A percentile compares a stretch with the other conserved stretches of the same genome.
These are phyloP conservation scores for Peucedramus taeniatus DNA, from an alignment of 2,113 vertebrate genomes.

Conservation along the genomic window DNA sequence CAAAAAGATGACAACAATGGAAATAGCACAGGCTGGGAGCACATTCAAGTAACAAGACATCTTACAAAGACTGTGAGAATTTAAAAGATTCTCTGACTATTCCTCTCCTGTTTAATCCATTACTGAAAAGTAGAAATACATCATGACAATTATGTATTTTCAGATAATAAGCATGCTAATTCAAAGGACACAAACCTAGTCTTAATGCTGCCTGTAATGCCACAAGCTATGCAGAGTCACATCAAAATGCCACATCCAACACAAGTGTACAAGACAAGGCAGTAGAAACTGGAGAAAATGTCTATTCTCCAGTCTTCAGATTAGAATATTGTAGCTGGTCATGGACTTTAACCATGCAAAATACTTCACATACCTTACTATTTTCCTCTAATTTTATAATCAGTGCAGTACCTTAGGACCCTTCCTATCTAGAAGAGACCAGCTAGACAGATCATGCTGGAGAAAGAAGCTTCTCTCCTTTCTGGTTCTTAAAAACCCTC, in stretches of 20 bases:
- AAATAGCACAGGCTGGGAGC: not conserved
- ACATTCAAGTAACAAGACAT: not conserved
- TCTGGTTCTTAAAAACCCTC: not conserved
- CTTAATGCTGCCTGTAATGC: not conserved
- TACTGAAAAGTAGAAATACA: not conserved
- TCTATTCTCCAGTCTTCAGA: not conserved
- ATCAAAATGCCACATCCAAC: not conserved
- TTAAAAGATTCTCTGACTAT: not conserved
- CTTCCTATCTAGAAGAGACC: rapidly evolving
- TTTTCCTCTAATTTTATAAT: not conserved
- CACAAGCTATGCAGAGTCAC: not conserved
- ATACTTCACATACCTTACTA: not conserved
- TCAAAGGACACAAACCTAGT: not conserved
- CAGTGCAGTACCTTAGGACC: not conserved
- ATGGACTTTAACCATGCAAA: rapidly evolving
- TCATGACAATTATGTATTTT: not conserved
- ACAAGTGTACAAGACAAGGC: not conserved
- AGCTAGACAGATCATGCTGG: not conserved
- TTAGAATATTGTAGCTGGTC: not conserved
- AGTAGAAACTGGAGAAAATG: not conserved
- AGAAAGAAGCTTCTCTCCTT: rapidly evolving
- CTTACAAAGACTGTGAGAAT: not conserved
- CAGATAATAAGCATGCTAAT: not conserved
- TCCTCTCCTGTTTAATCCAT: not conserved
- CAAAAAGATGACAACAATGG: not conserved